phyloP scores from a whole-genome alignment of 1,140 invertebrate species.

The Euwallacea similis region DNA sequence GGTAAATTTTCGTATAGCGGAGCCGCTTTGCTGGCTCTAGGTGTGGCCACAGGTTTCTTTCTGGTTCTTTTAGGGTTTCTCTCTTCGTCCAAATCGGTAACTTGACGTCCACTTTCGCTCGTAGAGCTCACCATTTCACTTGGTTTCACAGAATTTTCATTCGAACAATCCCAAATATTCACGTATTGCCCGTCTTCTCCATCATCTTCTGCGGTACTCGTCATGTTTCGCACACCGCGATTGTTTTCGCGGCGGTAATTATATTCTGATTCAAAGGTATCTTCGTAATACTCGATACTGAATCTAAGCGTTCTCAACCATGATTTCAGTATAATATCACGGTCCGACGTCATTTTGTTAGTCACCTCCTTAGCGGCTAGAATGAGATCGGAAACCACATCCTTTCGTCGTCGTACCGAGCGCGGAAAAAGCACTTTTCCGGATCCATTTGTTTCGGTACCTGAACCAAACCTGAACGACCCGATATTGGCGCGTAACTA shows the following conservation, averaged over 20 bases:
- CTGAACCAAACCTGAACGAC: not conserved
- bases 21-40: slow-evolving; percentile 12
- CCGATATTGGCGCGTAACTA: not conserved
- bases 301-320: slow-evolving; percentile 36
- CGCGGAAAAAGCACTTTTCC: not conserved
- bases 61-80: not conserved
- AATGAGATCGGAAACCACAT: slow-evolving; percentile 17
- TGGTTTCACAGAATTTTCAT: slow-evolving; percentile 26
- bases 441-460: not conserved
- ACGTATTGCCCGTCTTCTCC: slow-evolving; percentile 28
- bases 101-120: not conserved
- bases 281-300: slow-evolving; percentile 39
- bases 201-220: slow-evolving; percentile 19
- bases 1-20: slow-evolving; percentile 19
- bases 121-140: slow-evolving; percentile 21
- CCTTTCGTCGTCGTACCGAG: not conserved
- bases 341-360: slow-evolving; percentile 32
- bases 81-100: not conserved
- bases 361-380: slow-evolving; percentile 20
- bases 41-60: slow-evolving; percentile 24
- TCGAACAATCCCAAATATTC: slow-evolving; percentile 33
- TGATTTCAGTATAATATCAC: slow-evolving; percentile 36
- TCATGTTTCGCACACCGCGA: slow-evolving; percentile 29
- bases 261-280: slow-evolving; percentile 24
- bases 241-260: slow-evolving; percentile 18